Conservation (phyloP, 2,888 invertebrate genomes). For the Mycalesis mineus region DNA sequence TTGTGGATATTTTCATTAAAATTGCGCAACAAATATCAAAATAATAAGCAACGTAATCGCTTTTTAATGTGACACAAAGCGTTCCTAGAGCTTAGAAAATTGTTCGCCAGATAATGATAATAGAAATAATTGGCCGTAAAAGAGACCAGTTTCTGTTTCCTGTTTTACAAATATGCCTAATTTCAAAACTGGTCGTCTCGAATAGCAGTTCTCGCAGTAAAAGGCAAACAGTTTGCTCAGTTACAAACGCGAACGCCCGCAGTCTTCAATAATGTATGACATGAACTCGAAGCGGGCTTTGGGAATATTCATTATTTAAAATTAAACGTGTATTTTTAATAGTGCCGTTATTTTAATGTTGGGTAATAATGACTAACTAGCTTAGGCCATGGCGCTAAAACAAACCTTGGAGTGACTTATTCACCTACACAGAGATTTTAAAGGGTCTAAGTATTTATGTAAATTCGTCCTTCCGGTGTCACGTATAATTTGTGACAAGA, state of each 20-base stretch:
- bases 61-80: conserved; percentile 8
- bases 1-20: conserved; percentile 2
- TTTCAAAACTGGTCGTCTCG: conserved; percentile 24
- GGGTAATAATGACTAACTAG: neutral
- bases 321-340: neutral
- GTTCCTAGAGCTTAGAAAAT: conserved; percentile 7
- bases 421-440: no score
- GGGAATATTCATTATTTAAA: neutral
- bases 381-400: no score
- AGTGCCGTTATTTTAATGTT: neutral
- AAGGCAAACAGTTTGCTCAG: conserved; percentile 12
- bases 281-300: neutral
- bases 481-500: no score
- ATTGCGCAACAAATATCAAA: conserved; percentile 1
- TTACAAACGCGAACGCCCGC: conserved; percentile 1
- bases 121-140: conserved; percentile 23
- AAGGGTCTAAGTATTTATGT: no score
- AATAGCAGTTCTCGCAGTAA: conserved; percentile 10
- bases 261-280: conserved; percentile 3
- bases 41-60: conserved; percentile 1
- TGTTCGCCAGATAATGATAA: conserved; percentile 18
- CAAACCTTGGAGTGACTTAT: no score
- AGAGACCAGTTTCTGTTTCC: conserved; percentile 26
- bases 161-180: conserved; percentile 26
- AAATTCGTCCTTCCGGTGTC: no score